Percentiles rank a stretch among this genome's conserved stretches.
Conservation (phyloP, 1,140 invertebrate species). For the Aphis craccivora region DNA sequence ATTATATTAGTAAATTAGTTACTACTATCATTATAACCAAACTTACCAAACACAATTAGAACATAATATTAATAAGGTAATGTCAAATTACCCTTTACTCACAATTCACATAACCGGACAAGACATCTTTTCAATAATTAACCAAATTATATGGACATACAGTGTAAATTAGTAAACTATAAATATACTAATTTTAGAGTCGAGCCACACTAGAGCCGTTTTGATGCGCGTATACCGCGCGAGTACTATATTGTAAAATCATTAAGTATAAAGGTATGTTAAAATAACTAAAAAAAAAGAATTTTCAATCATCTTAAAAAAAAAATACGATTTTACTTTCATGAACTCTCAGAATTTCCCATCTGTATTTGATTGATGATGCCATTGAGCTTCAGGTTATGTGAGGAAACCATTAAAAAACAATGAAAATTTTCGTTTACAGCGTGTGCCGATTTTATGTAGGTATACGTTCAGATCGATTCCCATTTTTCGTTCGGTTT, state of each 20-base stretch:
- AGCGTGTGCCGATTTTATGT: constrained; percentile 24
- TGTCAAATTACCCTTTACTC: neutral
- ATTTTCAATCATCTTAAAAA: neutral
- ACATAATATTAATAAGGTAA: neutral
- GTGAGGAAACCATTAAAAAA: constrained; percentile 43
- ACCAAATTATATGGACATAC: neutral
- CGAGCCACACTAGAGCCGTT: too few relatives aligned
- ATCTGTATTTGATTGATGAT: constrained; percentile 19
- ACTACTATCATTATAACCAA: neutral
- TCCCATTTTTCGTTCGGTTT: constrained; percentile 29
- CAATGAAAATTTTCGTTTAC: constrained; percentile 16
- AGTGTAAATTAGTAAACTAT: neutral
- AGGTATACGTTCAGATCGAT: constrained; percentile 24
- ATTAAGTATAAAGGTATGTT: neutral
- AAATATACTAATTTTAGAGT: neutral
- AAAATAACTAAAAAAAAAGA: neutral
- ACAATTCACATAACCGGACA: too few relatives aligned
- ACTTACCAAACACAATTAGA: neutral
- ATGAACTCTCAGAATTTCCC: neutral
- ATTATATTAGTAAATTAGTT: too few relatives aligned
- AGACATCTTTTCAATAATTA: neutral
- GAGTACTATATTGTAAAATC: neutral
- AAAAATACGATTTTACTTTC: neutral
- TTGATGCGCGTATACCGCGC: too few relatives aligned
- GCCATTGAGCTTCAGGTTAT: constrained; percentile 33